Evolutionary conservation across 2,888 invertebrate species (phyloP).

Genomic region (Euproctis similis): DNA sequence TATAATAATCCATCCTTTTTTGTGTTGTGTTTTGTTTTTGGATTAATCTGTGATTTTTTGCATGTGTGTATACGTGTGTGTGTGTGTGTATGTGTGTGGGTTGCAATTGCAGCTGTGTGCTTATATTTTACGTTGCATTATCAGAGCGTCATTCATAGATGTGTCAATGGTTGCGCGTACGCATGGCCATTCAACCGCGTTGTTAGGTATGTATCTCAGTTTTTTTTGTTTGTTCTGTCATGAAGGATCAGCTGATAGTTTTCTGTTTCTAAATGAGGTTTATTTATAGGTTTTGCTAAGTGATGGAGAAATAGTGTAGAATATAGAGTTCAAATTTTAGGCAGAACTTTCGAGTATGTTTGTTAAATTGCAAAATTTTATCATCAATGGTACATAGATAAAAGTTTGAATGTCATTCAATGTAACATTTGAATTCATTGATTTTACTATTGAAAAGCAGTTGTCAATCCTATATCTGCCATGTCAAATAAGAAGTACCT

Average conservation of each 20-base stretch:
- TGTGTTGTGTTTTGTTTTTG: conserved; percentile 1
- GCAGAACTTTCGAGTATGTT: too few relatives aligned
- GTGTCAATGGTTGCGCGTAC: conserved; percentile 65
- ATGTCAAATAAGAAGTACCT: too few relatives aligned
- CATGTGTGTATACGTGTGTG: conserved; percentile 1
- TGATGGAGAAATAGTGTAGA: too few relatives aligned
- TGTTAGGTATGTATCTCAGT: conserved; percentile 55
- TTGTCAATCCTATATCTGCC: too few relatives aligned
- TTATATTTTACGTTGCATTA: conserved; percentile 21
- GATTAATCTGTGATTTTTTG: conserved; percentile 3
- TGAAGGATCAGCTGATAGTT: conserved; percentile 39
- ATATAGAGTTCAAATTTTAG: too few relatives aligned
- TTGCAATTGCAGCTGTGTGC: conserved; percentile 18
- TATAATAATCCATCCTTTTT: background rate
- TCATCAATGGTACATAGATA: too few relatives aligned
- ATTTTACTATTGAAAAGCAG: too few relatives aligned
- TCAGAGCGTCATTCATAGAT: conserved; percentile 48
- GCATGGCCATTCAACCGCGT: conserved; percentile 50
- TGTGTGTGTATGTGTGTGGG: conserved; percentile 18
- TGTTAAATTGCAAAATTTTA: too few relatives aligned
- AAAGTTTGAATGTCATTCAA: too few relatives aligned
- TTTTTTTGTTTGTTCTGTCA: conserved; percentile 24
- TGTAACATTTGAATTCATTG: too few relatives aligned
- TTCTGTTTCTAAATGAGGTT: too few relatives aligned
- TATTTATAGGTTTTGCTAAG: too few relatives aligned